Base-by-base conservation (phyloP, 2,113 vertebrate species). In the Myiozetetes cayanensis region DNA sequence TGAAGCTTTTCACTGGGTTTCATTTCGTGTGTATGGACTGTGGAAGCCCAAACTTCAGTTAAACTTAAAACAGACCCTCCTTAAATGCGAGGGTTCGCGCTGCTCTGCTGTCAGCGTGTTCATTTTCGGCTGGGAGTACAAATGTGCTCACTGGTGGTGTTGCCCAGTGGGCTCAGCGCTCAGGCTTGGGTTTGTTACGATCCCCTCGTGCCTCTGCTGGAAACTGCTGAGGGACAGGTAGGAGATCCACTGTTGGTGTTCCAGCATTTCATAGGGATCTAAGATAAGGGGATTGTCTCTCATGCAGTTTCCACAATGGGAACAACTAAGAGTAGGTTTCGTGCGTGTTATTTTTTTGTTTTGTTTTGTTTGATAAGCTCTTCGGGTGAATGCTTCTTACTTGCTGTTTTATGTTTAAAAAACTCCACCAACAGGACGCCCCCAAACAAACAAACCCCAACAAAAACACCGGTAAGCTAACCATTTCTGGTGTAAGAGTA, bases 371-470 rank as follows among this genome's bases (percentile, higher is more conserved):
- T 78, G 47, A 15, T 68, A 31, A 79, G 10, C 22, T 56, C 3
- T 56, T 82, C 28, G 35, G 15, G 5, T 63, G 4, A 41, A 25
- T 49, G 4, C 63, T 67, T 74, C 30, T 84, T n/a, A 24, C 4
- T 58, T 68, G 4, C 41, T 86, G 4, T 63, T 72, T 79, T 76
- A 20, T 15, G 10, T 49, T 80, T 35, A 17, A 18, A 44, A 43
- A 62, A 8, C 14, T 3, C 2, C 2, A 1, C 3, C 5, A 41
- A 12, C 28, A 39, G 43, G 6, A 13, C 8, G 2, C 47, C 47
- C 8, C 58, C 58, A 37, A 43, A 27, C 18, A 25, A 27, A 50
- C 49, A 8, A 10, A 72, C 17, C 17, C 21, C 14, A 12, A 46
- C 15, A 39, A 39, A 33, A 9, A 3, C 30, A 31, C 20, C 22